Evolutionary conservation across 2,888 invertebrate species (phyloP).

Genomic region (Gymnocheta viridis): DNA sequence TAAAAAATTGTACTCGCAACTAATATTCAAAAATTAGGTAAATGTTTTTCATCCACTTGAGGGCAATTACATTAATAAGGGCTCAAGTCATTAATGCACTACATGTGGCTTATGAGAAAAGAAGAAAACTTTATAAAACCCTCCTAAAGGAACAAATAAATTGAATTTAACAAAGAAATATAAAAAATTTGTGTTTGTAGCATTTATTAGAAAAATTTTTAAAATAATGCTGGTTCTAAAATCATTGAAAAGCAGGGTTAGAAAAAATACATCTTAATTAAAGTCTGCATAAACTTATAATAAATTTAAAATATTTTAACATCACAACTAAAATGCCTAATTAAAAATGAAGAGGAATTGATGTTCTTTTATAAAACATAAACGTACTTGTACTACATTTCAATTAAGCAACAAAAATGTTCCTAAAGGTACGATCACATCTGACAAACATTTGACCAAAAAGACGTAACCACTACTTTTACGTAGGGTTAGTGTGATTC

Average conservation of each 20-base stretch:
- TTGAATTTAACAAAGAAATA: neutral
- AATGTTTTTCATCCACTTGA: too few relatives aligned
- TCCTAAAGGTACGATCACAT: too few relatives aligned
- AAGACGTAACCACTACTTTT: too few relatives aligned
- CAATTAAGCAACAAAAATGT: slow-evolving; percentile 7
- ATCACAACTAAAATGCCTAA: neutral
- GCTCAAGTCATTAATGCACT: too few relatives aligned
- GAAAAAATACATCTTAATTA: neutral
- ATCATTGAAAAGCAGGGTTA: neutral
- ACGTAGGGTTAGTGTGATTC: too few relatives aligned
- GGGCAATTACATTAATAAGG: too few relatives aligned
- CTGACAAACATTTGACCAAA: too few relatives aligned
- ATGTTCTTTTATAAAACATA: neutral
- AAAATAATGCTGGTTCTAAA: slow-evolving; percentile 19
- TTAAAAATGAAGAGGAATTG: neutral
- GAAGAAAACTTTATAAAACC: too few relatives aligned
- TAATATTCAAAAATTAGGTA: too few relatives aligned
- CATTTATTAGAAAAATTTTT: neutral
- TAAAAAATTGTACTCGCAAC: too few relatives aligned
- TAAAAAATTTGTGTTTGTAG: neutral
- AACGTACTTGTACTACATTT: slow-evolving; percentile 20
- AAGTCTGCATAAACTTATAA: neutral
- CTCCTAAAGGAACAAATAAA: too few relatives aligned
- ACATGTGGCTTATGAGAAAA: too few relatives aligned
- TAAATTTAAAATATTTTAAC: neutral